A percentile compares a stretch with the other conserved stretches of the same genome.
Conservation (phyloP, 2,888 invertebrate species). For the Colletes collaris region DNA sequence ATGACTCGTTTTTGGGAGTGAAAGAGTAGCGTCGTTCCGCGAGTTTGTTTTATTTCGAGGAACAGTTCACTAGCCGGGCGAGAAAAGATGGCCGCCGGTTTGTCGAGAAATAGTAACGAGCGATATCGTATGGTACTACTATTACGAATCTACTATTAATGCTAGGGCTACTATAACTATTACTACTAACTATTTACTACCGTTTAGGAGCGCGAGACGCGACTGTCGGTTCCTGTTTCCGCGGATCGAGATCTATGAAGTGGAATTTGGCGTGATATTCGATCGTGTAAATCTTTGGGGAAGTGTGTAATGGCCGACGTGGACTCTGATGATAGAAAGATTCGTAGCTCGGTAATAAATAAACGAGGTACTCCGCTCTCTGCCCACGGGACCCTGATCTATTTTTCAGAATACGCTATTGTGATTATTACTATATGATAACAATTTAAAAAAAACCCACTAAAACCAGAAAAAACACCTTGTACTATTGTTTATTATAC, state of each 20-base stretch:
- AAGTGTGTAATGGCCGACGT: not conserved
- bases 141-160: slow-evolving; percentile 36
- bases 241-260: slow-evolving; percentile 2
- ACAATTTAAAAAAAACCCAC: slow-evolving; percentile 66
- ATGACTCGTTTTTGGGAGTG: too few relatives aligned
- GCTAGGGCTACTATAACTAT: slow-evolving; percentile 31
- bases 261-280: not conserved
- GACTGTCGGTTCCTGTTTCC: not conserved
- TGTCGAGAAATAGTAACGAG: slow-evolving; percentile 19
- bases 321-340: not conserved
- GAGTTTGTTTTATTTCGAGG: too few relatives aligned
- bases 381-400: slow-evolving; percentile 81
- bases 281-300: slow-evolving; percentile 17
- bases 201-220: slow-evolving; percentile 9
- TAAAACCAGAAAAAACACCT: slow-evolving; percentile 75
- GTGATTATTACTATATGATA: slow-evolving; percentile 82
- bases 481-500: slow-evolving; percentile 78
- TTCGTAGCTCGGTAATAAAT: slow-evolving; percentile 16
- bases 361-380: slow-evolving; percentile 74
- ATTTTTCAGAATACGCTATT: slow-evolving; percentile 83
- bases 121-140: slow-evolving; percentile 34
- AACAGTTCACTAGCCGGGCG: not conserved
- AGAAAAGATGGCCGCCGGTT: slow-evolving; percentile 7
- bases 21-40: too few relatives aligned
- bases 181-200: slow-evolving; percentile 6